Base-by-base conservation (phyloP, 92 coral and sea anemone species). In the Nematostella vectensis region DNA sequence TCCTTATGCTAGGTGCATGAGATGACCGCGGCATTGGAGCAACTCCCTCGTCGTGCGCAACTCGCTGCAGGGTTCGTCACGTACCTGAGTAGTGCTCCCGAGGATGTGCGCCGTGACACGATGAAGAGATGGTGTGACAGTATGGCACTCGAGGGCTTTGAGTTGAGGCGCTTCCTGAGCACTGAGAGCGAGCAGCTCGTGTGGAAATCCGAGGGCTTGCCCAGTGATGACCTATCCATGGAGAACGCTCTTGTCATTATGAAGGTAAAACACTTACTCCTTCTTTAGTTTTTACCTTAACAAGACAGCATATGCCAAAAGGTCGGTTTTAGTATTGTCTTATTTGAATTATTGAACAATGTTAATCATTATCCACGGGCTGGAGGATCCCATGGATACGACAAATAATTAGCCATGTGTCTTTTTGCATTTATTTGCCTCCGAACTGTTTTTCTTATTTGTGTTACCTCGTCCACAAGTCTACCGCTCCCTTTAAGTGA, bases 191-290 rank as follows among this genome's bases (percentile, higher is more conserved):
- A 93, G 47, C 99, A 93, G 57, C 75, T 93, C 24, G 89, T 78
- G 1, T 93, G 99, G 99, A 93, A 93, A 58, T 83, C 99, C 25
- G 99, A 93, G 61, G 99, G 99, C 10, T 57, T 93, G 51, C 99
- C 99, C 1, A 85, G 95, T 40, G 99, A 93, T 68, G 99, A 93
- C 51, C 76, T 93, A 27, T 93, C 99, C 43, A 93, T 93, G 89
- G 99, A 93, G 59, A 93, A 93, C 53, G 99, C 99, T 6, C 76
- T 93, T 48, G 95, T 93, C 39, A 93, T 93, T 21, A 68, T 93
- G 43, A 93, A 93, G 93, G 99, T 93, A 69, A 1, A 58, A 2
- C 27, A 17, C 12, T 18, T 13, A n/a, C 11, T 17, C 55, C 9
- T 36, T 36, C n/a, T n/a, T n/a, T n/a, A n/a, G n/a, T n/a, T n/a